Evolutionary conservation across 1,140 invertebrate genomes (phyloP), one percentile per base, ranked within the genome.

Genomic region (Drusus annulatus): DNA sequence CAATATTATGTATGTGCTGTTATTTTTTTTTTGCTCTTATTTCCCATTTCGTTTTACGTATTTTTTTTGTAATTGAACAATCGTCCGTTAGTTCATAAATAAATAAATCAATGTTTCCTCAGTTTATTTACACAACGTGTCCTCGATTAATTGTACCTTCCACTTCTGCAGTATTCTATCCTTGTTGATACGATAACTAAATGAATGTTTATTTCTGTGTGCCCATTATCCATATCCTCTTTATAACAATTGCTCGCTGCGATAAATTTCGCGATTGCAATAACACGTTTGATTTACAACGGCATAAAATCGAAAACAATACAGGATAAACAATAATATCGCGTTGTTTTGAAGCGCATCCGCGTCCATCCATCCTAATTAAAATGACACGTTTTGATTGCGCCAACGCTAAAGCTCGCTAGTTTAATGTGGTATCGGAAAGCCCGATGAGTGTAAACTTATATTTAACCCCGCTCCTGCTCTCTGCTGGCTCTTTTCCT

Each of bases 401-500:
- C 31, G 13, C 62, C 21, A n/a, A 15, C 21, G 25, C 16, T 19
- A 63, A 25, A 21, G 62, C 17, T 15, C 69, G 7, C 13, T 73
- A 16, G 21, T 63, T 63, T 25, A 10, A 17, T n/a, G 13, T 31
- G 31, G 25, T 63, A 25, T 21, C n/a, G 28, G 80, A 81, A 81
- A 81, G 52, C 75, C 80, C 80, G 65, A 63, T 81, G 80, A 81
- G 51, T 51, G 28, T 78, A 17, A 21, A 19, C 74, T 76, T 76
- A 81, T 69, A 81, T 81, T 73, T 81, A 81, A 77, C 63, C 54
- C 58, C 31, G 21, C 16, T 16, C 31, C 54, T 16, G 31, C 63
- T 4, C 19, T 36, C 17, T 3, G 31, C 15, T 0, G 17, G 31
- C 65, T 17, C 15, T 17, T 50, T 16, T n/a, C 13, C 69, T 28